A percentile compares a stretch with the other conserved stretches of the same genome.
Evolutionary conservation across 1,140 invertebrate species (phyloP).

Genomic region (Rhopalosiphum maidis): DNA sequence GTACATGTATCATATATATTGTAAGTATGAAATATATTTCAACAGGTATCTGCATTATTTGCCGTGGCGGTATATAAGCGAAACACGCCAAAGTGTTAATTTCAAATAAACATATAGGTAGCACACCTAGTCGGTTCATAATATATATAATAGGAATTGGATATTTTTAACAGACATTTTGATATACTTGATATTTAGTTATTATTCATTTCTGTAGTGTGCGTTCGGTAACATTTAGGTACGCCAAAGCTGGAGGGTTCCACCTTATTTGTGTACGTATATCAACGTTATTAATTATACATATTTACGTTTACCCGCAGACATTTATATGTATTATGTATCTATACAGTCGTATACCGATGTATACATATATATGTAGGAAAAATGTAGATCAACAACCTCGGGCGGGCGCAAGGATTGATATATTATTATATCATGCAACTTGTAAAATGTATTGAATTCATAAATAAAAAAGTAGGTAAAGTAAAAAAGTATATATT

Average conservation of each 20-base stretch:
- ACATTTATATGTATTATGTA: not conserved
- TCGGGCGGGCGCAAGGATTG: not conserved
- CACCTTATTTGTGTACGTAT: not conserved
- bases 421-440: not conserved
- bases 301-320: not conserved
- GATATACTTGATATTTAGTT: not conserved
- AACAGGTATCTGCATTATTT: not conserved
- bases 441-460: not conserved
- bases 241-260: not conserved
- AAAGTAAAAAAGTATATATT: not conserved
- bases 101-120: not conserved
- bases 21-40: not conserved
- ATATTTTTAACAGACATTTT: not conserved
- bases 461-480: not conserved
- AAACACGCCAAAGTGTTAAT: not conserved
- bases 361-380: not conserved
- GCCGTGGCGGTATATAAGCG: not conserved
- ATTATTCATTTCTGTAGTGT: not conserved
- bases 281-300: not conserved
- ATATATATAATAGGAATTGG: not conserved
- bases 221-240: not conserved
- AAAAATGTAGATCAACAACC: conserved; percentile 13
- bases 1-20: not conserved
- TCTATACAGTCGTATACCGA: not conserved
- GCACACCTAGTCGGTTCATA: too few relatives aligned